Conservation (phyloP, 2,797 vertebrate species). For the Falco concolor region DNA sequence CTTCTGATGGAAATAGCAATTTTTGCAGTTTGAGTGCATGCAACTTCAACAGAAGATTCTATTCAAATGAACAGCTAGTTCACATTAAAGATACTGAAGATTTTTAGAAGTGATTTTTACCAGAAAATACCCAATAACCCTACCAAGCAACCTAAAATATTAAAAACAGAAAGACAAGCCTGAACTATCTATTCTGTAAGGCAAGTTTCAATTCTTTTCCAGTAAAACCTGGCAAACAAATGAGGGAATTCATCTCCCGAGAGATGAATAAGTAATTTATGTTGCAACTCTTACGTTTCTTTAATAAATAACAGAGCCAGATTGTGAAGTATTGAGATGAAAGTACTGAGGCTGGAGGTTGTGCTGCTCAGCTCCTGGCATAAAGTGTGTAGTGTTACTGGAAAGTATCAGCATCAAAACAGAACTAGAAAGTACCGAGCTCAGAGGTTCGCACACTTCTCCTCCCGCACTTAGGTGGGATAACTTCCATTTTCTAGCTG, state of each 20-base stretch:
- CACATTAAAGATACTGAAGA: background rate
- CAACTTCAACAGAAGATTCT: background rate
- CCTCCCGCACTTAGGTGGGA: fast-evolving
- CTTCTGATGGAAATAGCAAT: background rate
- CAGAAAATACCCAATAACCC: background rate
- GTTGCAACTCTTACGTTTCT: background rate
- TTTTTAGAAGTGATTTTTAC: background rate
- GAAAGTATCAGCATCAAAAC: background rate
- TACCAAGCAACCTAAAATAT: background rate
- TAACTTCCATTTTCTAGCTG: background rate
- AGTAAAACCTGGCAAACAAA: background rate
- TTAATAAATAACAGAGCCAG: background rate
- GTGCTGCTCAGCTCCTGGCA: background rate
- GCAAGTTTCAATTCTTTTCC: background rate
- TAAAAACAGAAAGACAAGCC: background rate
- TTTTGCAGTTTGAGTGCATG: background rate
- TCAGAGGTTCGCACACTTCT: background rate
- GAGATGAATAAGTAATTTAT: background rate
- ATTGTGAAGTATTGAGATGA: background rate
- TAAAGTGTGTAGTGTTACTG: background rate
- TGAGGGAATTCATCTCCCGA: background rate
- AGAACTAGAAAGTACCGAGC: background rate
- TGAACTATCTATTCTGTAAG: background rate
- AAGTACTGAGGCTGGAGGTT: background rate
- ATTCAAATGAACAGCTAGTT: background rate